phyloP scores from a whole-genome alignment of 2,113 vertebrate species.

The Hydrolagus affinis region DNA sequence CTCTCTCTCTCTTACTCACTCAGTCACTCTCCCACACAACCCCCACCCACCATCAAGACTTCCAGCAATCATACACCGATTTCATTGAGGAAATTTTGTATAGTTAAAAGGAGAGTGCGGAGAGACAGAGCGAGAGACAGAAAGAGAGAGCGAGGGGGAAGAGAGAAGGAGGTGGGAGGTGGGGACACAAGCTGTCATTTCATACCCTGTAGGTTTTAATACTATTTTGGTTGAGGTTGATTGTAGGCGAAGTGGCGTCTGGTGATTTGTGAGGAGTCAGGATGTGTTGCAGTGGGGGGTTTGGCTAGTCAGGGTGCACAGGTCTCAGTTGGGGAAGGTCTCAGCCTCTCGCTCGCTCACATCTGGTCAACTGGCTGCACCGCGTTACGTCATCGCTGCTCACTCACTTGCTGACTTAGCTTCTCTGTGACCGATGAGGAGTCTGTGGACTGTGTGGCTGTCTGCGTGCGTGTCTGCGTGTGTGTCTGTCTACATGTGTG shows the following conservation, averaged over 20 bases:
- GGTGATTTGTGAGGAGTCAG: slow-evolving; percentile 41
- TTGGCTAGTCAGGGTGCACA: slow-evolving; percentile 31
- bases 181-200: slow-evolving; percentile 34
- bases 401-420: slow-evolving; percentile 41
- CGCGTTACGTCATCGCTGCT: slow-evolving; percentile 44
- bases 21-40: too few species aligned
- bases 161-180: slow-evolving; percentile 32
- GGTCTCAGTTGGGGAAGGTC: slow-evolving; percentile 35
- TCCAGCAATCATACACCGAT: slow-evolving; percentile 40
- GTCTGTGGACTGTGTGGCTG: background rate
- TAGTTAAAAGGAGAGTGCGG: slow-evolving; percentile 31
- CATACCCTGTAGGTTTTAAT: slow-evolving; percentile 40
- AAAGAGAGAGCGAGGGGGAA: slow-evolving; percentile 39
- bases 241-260: slow-evolving; percentile 39
- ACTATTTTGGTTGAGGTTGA: slow-evolving; percentile 47
- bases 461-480: too few species aligned
- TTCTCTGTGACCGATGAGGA: slow-evolving; percentile 36
- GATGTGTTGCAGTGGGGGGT: slow-evolving; percentile 37
- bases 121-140: slow-evolving; percentile 43
- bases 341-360: too few species aligned
- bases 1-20: slow-evolving; percentile 50
- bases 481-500: too few species aligned
- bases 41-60: slow-evolving; percentile 42
- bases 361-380: slow-evolving; percentile 40
- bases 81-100: background rate